A percentile compares a stretch with the other conserved stretches of the same genome.
phyloP scores from a whole-genome alignment of 2,888 invertebrate species.

The Lithodes maja region DNA sequence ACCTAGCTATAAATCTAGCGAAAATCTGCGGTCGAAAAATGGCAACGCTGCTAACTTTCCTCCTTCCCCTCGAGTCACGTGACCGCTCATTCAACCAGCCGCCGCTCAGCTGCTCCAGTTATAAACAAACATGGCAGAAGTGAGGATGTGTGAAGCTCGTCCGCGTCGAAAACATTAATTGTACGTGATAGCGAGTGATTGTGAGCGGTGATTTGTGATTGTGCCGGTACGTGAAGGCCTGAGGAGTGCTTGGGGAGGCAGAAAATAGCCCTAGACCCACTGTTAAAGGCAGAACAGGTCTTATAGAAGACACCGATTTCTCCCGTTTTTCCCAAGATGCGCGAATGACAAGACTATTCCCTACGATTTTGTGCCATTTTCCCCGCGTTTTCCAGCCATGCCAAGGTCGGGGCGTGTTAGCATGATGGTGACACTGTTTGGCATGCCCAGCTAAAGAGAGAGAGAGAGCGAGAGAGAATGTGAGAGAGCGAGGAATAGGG shows the following conservation, averaged over 20 bases:
- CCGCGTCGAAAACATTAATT: conserved; percentile 36
- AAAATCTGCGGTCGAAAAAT: too few species aligned
- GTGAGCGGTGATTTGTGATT: neutral
- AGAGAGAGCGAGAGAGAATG: neutral
- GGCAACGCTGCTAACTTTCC: neutral
- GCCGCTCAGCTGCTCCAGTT: conserved; percentile 60
- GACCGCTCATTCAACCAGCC: conserved; percentile 12
- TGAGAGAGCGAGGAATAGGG: conserved; percentile 13
- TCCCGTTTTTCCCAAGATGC: conserved; percentile 42
- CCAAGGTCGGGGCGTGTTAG: neutral
- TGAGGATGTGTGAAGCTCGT: neutral
- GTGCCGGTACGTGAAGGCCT: neutral
- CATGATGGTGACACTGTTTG: neutral
- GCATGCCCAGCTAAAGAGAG: neutral
- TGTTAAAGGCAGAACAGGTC: neutral
- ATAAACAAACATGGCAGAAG: conserved; percentile 41
- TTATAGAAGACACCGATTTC: conserved; percentile 26
- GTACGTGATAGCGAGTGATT: conserved; percentile 1
- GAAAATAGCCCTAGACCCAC: too few species aligned
- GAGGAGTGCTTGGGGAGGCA: neutral
- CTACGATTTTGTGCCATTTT: neutral
- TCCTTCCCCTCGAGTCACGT: conserved; percentile 4
- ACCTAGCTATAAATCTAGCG: too few species aligned
- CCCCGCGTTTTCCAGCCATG: neutral
- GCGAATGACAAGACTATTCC: conserved; percentile 24